Conservation (phyloP, 2,797 vertebrate genomes). For the Micropoecilia bifurca region DNA sequence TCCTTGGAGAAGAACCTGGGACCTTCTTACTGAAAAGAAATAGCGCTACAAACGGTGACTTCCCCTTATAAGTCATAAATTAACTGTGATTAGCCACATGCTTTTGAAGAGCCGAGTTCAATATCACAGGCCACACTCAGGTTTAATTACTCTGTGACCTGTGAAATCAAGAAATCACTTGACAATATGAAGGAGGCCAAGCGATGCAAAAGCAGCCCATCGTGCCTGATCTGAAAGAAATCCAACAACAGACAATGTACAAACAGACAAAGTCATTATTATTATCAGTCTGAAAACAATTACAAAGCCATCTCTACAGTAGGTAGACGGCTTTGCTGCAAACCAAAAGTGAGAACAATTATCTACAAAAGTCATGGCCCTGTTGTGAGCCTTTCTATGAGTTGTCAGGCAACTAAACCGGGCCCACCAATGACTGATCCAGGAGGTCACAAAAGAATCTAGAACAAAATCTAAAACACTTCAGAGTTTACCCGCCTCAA, state of each 20-base stretch:
- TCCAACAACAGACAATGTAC: neutral
- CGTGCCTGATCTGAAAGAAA: neutral
- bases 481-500: neutral
- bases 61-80: neutral
- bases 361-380: neutral
- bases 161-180: neutral
- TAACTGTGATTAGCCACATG: neutral
- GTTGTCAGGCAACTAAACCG: neutral
- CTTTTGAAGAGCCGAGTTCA: neutral
- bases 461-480: neutral
- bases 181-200: neutral
- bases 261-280: neutral
- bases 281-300: neutral
- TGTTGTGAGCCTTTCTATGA: neutral
- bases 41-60: neutral
- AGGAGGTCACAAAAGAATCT: neutral
- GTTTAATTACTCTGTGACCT: neutral
- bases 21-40: neutral
- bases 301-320: neutral
- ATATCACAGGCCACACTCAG: neutral
- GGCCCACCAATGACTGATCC: neutral
- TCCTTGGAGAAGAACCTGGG: no score
- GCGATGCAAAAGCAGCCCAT: neutral
- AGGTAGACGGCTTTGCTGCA: neutral
- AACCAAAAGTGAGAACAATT: neutral